Base-by-base conservation (phyloP, 2,797 vertebrate genomes). In the Botia kubotai region DNA sequence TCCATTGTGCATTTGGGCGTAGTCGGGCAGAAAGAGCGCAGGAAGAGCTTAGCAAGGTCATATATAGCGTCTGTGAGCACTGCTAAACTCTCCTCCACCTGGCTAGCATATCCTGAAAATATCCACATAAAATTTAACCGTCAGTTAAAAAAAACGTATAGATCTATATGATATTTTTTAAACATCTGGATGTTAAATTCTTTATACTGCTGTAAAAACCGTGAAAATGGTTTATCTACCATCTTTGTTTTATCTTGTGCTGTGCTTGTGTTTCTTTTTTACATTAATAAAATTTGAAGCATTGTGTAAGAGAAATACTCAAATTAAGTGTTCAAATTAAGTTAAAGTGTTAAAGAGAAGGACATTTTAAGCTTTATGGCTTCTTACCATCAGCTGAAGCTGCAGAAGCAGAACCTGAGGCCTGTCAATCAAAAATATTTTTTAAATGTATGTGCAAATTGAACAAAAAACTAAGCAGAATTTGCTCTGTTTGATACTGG, bases 51-150 rank as follows among this genome's bases (percentile, higher is more conserved):
- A 75, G 94, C 91, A 83, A 98, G 94, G 79, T 94, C 90, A 73
- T 97, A 96, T 50, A 99, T 91, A 2, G 97, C 96, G 80, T 90
- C 89, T 0, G 97, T 97, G 79, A 99, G 91, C 3, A 90, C 87
- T n/a, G 93, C 88, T 87, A 96, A 79, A 84, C 93, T 92, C 86
- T 93, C 91, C 90, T 97, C 95, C 87, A 98, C 89, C 16, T 94
- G 92, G 80, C 89, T 93, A 26, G 77, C 46, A 60, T 92, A 87
- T 88, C 92, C 97, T 98, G 52, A 12, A 14, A 46, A 46, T 10
- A 46, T 10, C 8, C 43, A 10, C 10, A 11, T 46, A 46, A 46
- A 46, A 2, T 10, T 11, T 11, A 46, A 46, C 43, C 10, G 11
- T 10, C 43, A 46, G 43, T 46, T 46, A 43, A 43, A 43, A 43